Evolutionary conservation across 1,140 invertebrate species (phyloP), one percentile per base, ranked within the genome.

Genomic region (Drosophila rufa): DNA sequence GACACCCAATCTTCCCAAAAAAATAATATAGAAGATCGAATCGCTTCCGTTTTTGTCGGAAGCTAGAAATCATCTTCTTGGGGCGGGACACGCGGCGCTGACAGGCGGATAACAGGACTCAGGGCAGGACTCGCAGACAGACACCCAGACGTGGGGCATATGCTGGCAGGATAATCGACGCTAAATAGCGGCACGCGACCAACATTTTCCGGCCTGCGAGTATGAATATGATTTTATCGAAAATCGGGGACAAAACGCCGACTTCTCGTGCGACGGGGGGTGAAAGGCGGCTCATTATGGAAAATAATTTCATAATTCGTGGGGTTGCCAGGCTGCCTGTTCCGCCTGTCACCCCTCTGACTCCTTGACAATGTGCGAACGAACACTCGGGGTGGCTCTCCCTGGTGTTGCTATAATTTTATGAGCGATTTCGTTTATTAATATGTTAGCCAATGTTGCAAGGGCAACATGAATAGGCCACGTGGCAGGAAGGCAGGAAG

Each of bases 401-500:
- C 12, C 25, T 71, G 78, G 85, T 90, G 85, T 90, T 62, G 85
- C 75, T 90, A 90, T 90, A 90, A 90, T 90, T 90, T 90, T 90
- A 85, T 85, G 85, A 90, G 68, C 81, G 82, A 90, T 90, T 90
- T 85, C 85, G 71, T 80, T 68, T 90, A 90, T 90, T 82, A 90
- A 90, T 85, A 89, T 90, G 81, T 85, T 90, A 80, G 74, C 67
- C 73, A 69, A 75, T 78, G 80, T 60, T 67, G 69, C 60, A 66
- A 66, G 47, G 60, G 68, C 62, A 36, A 36, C 8, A 36, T 77
- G 66, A 78, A 53, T 38, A 17, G 43, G 65, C 38, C 79, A 71
- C 83, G 89, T 91, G 89, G 68, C 89, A 91, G 89, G 89, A 91
- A 91, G 89, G 68, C 89, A 91, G 89, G 89, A 91, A 91, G 89